Base-by-base conservation (phyloP, 2,888 invertebrate genomes). In the Cerastis leucographa region DNA sequence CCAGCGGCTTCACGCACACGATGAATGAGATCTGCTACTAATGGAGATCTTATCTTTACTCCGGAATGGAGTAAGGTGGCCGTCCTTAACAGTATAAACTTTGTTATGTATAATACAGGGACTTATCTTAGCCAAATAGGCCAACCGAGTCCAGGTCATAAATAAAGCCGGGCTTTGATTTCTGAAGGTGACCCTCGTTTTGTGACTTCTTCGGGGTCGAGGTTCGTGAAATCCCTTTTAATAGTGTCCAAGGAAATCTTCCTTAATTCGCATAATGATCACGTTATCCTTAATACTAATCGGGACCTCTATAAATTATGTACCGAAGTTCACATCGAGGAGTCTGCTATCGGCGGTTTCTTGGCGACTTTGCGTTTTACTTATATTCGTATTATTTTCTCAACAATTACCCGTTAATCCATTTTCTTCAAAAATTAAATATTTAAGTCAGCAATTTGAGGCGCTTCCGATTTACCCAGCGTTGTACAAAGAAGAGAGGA, bases 151-250 rank as follows among this genome's bases (percentile, higher is more conserved):
- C 92, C 94, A 94, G 94, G 94, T 93, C 94, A 96, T 96, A 96
- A 96, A 96, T 96, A 95, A 95, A 91, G 90, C 87, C 87, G 91
- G 94, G 94, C 94, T 95, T 96, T 95, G 96, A 95, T 96, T 95
- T 95, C 94, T 95, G 93, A 93, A 94, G 93, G 94, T 94, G 94
- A 95, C 95, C 94, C 92, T 92, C 85, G 90, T 91, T 93, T 92
- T 85, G 85, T 92, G 89, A 90, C 90, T 92, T 93, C 92, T 93
- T 93, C 90, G 89, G 91, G 93, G 91, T 91, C 87, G 89, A 90
- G 91, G 90, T 91, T 94, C 93, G 90, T 90, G 90, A 92, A 92
- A 93, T 94, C 94, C 94, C 94, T 94, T 94, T 94, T 94, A 94
- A 94, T 95, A 94, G 95, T 94, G 94, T 91, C 91, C 88, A 91